A percentile compares a stretch with the other conserved stretches of the same genome.
phyloP scores from a whole-genome alignment of 2,113 vertebrate genomes.

The Toxotes chatareus region DNA sequence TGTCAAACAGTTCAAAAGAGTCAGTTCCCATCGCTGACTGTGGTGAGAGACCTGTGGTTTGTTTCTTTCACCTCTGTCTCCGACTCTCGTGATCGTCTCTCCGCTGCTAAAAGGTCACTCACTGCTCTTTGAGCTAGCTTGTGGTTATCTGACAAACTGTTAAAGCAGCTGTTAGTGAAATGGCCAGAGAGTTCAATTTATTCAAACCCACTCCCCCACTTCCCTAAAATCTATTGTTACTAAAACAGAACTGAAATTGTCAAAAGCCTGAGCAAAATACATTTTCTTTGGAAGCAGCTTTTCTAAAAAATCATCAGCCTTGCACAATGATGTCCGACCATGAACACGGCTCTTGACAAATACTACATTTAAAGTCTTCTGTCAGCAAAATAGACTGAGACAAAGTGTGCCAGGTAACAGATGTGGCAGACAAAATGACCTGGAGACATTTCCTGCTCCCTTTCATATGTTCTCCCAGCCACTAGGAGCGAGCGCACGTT shows the following conservation, averaged over 20 bases:
- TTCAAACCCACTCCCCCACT: neutral
- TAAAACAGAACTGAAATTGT: constrained; percentile 51
- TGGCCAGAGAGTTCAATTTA: neutral
- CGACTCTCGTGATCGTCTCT: neutral
- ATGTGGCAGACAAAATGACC: neutral
- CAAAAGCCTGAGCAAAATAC: neutral
- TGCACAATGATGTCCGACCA: constrained; percentile 2
- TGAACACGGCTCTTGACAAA: constrained; percentile 1
- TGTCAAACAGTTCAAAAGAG: neutral
- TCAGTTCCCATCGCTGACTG: neutral
- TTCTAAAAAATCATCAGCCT: neutral
- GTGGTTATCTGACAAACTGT: constrained; percentile 25
- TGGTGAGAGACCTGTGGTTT: neutral
- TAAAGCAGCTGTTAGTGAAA: constrained; percentile 22
- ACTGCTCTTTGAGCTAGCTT: neutral
- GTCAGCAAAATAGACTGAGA: constrained; percentile 16
- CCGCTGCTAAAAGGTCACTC: neutral
- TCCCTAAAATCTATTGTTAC: constrained; percentile 12
- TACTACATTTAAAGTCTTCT: neutral
- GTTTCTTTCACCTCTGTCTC: neutral
- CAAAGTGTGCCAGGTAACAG: neutral
- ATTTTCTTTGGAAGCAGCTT: neutral
- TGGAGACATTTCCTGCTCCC: neutral
- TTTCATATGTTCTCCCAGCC: too few relatives aligned
- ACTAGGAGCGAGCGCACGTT: neutral